Conservation (phyloP, 2,888 invertebrate genomes). For the Eristalis arbustorum region DNA sequence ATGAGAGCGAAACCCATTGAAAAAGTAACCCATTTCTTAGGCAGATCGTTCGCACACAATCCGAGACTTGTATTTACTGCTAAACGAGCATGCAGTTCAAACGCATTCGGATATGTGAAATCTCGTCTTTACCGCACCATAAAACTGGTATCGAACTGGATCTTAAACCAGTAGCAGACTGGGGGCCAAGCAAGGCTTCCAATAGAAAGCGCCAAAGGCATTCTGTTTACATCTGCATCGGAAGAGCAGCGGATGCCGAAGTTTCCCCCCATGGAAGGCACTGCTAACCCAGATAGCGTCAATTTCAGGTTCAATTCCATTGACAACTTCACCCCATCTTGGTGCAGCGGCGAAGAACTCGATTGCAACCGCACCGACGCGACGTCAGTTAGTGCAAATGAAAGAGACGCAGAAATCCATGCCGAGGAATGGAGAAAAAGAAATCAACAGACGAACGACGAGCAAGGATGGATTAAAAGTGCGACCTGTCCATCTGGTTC, state of each 20-base stretch:
- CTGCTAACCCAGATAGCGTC: slow-evolving; percentile 54
- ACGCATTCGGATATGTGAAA: slow-evolving; percentile 46
- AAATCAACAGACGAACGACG: slow-evolving; percentile 7
- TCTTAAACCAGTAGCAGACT: not conserved
- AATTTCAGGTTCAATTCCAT: slow-evolving; percentile 51
- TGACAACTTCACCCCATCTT: slow-evolving; percentile 28
- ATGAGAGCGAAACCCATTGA: not conserved
- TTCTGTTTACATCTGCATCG: slow-evolving; percentile 30
- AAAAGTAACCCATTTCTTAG: not conserved
- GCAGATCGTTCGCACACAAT: not conserved
- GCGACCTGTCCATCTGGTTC: slow-evolving; percentile 44
- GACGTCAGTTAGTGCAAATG: not conserved
- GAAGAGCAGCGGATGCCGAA: slow-evolving; percentile 17
- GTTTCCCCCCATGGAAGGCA: slow-evolving; percentile 52
- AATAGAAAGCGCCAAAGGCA: slow-evolving; percentile 55
- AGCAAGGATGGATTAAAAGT: slow-evolving; percentile 25
- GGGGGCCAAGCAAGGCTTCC: slow-evolving; percentile 3
- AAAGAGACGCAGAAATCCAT: slow-evolving; percentile 12
- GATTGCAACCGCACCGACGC: slow-evolving; percentile 6
- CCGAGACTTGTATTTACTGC: not conserved
- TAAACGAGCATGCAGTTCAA: not conserved
- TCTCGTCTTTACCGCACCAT: not conserved
- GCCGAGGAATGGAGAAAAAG: slow-evolving; percentile 4
- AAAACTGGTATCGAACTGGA: slow-evolving; percentile 17
- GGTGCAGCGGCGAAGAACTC: slow-evolving; percentile 15